phyloP scores from a whole-genome alignment of 2,113 vertebrate species.

The Ancistrus triradiatus region DNA sequence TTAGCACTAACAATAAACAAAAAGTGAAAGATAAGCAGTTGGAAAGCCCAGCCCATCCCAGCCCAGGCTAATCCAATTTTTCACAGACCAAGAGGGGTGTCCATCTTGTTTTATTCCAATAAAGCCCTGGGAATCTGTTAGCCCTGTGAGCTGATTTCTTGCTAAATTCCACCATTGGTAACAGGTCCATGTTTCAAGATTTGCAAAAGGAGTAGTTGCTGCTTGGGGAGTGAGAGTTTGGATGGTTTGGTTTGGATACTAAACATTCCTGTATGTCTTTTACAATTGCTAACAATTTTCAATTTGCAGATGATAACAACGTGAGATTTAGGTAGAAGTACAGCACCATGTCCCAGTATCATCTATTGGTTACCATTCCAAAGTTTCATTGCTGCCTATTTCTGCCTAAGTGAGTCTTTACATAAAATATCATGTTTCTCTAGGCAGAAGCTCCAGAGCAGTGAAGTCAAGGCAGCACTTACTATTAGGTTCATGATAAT shows the following conservation, averaged over 20 bases:
- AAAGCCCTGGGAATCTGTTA: conserved; percentile 85
- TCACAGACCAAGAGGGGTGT: conserved; percentile 78
- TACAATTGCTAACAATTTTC: too few species aligned
- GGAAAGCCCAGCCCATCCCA: too few species aligned
- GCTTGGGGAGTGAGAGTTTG: conserved; percentile 32
- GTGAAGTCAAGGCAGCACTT: too few species aligned
- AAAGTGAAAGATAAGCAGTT: conserved; percentile 71
- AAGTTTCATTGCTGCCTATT: conserved; percentile 42
- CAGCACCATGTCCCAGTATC: conserved; percentile 45
- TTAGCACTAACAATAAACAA: conserved; percentile 79
- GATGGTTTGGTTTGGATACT: conserved; percentile 32
- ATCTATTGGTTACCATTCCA: conserved; percentile 62
- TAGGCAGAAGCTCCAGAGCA: conserved; percentile 49
- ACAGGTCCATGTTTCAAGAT: too few species aligned
- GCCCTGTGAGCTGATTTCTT: conserved; percentile 99
- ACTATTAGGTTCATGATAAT: conserved; percentile 47
- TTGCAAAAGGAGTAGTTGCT: conserved; percentile 67
- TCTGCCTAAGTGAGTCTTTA: conserved; percentile 24
- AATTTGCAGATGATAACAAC: conserved; percentile 20
- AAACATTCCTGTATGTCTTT: conserved; percentile 48
- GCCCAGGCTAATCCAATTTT: conserved; percentile 75
- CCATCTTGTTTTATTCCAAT: conserved; percentile 81
- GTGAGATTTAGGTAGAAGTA: conserved; percentile 25
- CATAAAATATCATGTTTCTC: conserved; percentile 54
- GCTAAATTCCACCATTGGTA: conserved; percentile 99